Conservation (phyloP, 23 tunicate genomes). For the Phallusia fumigata region DNA sequence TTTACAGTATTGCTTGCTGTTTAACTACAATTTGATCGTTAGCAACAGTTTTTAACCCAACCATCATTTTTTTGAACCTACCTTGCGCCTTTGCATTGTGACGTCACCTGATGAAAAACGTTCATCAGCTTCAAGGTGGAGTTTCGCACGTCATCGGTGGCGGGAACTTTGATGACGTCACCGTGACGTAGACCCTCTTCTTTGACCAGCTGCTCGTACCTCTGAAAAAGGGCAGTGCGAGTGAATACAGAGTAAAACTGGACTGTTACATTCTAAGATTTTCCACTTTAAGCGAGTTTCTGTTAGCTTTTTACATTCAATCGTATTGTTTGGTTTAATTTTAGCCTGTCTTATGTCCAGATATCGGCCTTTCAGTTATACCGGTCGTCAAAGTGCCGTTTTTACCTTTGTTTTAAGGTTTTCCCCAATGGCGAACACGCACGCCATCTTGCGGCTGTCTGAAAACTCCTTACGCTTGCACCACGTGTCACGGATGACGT, state of each 20-base stretch:
- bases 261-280: no score
- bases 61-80: slow-evolving; percentile 3
- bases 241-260: neutral
- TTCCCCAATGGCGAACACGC: slow-evolving; percentile 69
- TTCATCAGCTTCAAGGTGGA: slow-evolving; percentile 55
- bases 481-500: slow-evolving; percentile 72
- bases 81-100: slow-evolving; percentile 41
- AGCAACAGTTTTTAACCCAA: no score
- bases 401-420: slow-evolving; percentile 2
- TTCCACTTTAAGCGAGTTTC: no score
- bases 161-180: slow-evolving; percentile 50
- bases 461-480: slow-evolving; percentile 45
- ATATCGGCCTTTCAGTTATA: no score
- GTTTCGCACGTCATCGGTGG: slow-evolving; percentile 58
- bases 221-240: neutral
- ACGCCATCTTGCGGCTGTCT: slow-evolving; percentile 34
- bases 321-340: neutral
- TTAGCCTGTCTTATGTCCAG: no score
- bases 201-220: slow-evolving; percentile 1
- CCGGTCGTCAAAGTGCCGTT: no score
- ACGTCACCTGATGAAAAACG: slow-evolving; percentile 50
- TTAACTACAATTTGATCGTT: no score
- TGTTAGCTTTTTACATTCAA: no score
- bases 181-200: slow-evolving; percentile 30
- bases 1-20: no score